Conservation (phyloP, 2,113 vertebrate species). For the Colinus virginianus region DNA sequence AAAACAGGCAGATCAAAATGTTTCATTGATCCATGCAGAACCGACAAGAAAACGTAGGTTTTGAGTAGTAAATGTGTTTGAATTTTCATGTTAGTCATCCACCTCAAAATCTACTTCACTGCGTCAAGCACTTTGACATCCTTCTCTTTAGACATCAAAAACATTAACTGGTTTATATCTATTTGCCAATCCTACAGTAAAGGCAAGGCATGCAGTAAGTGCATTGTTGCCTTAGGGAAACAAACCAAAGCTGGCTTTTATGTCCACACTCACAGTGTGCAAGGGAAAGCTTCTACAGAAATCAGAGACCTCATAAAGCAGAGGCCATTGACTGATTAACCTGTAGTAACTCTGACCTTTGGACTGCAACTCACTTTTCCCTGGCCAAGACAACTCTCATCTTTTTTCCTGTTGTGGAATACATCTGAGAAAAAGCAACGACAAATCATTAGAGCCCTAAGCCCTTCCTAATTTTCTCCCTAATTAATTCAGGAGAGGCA, state of each 20-base stretch:
- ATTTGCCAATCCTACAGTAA: background rate
- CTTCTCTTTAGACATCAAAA: background rate
- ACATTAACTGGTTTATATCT: background rate
- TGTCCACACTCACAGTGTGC: background rate
- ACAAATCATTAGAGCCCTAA: background rate
- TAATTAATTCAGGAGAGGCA: background rate
- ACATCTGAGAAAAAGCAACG: background rate
- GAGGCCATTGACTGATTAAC: background rate
- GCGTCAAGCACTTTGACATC: background rate
- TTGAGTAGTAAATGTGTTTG: background rate
- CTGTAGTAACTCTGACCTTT: constrained; percentile 2
- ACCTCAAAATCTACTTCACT: background rate
- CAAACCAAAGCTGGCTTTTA: background rate
- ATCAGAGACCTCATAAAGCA: background rate
- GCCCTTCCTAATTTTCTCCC: background rate
- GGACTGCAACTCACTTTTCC: background rate
- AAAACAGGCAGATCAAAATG: background rate
- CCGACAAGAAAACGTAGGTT: background rate
- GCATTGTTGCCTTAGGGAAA: background rate
- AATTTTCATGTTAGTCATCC: background rate
- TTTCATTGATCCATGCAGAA: background rate
- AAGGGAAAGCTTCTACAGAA: background rate
- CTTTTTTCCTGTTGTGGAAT: background rate
- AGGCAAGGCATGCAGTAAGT: background rate
- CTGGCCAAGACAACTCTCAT: background rate